Percentiles rank a stretch among this genome's conserved stretches.
Evolutionary conservation across 1,140 invertebrate species (phyloP).

Genomic region (Sinella curviseta): DNA sequence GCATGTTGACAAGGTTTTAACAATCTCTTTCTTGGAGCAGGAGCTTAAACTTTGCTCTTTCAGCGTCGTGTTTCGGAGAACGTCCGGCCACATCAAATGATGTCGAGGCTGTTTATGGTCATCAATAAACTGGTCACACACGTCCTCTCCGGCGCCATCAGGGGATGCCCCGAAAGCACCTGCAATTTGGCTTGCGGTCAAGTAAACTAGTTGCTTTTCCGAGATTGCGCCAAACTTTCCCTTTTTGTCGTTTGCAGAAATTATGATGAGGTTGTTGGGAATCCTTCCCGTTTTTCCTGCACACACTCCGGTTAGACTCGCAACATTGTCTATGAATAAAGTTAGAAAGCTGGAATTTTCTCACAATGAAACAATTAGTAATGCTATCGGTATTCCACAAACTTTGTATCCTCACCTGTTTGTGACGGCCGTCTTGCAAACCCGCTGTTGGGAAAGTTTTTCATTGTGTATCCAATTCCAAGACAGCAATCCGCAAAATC

Average conservation of each 20-base stretch:
- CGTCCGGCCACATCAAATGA: constrained; percentile 45
- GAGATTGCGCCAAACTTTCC: constrained; percentile 26
- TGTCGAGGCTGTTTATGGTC: constrained; percentile 7
- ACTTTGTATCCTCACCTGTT: neutral
- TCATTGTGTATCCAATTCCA: constrained; percentile 46
- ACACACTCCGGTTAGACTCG: constrained; percentile 34
- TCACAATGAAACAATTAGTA: too few species aligned
- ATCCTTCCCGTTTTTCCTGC: constrained; percentile 14
- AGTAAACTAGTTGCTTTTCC: constrained; percentile 37
- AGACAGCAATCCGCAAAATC: constrained; percentile 48
- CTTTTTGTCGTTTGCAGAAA: constrained; percentile 41
- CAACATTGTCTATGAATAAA: neutral
- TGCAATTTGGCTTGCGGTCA: constrained; percentile 46
- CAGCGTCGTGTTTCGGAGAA: constrained; percentile 32
- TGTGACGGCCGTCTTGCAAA: constrained; percentile 15
- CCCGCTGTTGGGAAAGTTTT: constrained; percentile 27
- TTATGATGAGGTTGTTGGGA: constrained; percentile 42
- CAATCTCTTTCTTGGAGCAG: constrained; percentile 36
- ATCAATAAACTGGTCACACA: constrained; percentile 43
- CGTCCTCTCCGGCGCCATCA: constrained; percentile 38
- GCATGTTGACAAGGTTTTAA: constrained; percentile 31
- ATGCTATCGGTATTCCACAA: too few species aligned
- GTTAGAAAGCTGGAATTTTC: neutral
- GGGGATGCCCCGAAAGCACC: constrained; percentile 40
- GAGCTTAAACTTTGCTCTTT: constrained; percentile 42